Percentiles rank a stretch among this genome's conserved stretches.
Evolutionary conservation across 1,140 invertebrate genomes (phyloP).

Genomic region (Euschistus heros): DNA sequence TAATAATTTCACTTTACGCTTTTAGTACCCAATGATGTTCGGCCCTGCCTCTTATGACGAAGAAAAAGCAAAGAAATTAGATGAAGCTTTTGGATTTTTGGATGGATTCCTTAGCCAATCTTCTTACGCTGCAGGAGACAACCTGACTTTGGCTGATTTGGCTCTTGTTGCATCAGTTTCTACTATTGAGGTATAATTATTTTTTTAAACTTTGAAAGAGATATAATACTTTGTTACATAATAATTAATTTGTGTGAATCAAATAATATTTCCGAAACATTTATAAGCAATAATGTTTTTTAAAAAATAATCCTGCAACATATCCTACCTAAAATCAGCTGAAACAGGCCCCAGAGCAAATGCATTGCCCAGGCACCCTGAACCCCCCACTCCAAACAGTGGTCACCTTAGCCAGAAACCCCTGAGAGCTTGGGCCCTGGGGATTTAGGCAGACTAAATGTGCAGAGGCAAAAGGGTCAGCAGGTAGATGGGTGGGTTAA

Average conservation of each 20-base stretch:
- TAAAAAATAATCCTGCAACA: too few relatives aligned
- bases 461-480: too few relatives aligned
- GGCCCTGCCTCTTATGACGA: conserved; percentile 25
- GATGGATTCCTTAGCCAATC: conserved; percentile 53
- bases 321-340: too few relatives aligned
- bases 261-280: too few relatives aligned
- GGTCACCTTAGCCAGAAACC: too few relatives aligned
- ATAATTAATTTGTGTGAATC: neutral
- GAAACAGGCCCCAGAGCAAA: too few relatives aligned
- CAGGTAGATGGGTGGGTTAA: too few relatives aligned
- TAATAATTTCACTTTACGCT: conserved; percentile 13
- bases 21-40: conserved; percentile 28
- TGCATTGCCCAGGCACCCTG: too few relatives aligned
- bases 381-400: too few relatives aligned
- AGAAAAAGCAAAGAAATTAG: conserved; percentile 35
- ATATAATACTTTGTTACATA: neutral
- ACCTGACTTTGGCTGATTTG: conserved; percentile 62
- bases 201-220: neutral
- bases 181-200: conserved; percentile 44
- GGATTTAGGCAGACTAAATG: too few relatives aligned
- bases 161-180: conserved; percentile 47
- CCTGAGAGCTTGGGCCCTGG: too few relatives aligned
- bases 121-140: conserved; percentile 52
- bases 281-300: too few relatives aligned
- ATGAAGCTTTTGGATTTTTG: conserved; percentile 49